Percentiles rank a stretch among this genome's conserved stretches.
Evolutionary conservation across 2,888 invertebrate species (phyloP).

Genomic region (Heliconius charithonia): DNA sequence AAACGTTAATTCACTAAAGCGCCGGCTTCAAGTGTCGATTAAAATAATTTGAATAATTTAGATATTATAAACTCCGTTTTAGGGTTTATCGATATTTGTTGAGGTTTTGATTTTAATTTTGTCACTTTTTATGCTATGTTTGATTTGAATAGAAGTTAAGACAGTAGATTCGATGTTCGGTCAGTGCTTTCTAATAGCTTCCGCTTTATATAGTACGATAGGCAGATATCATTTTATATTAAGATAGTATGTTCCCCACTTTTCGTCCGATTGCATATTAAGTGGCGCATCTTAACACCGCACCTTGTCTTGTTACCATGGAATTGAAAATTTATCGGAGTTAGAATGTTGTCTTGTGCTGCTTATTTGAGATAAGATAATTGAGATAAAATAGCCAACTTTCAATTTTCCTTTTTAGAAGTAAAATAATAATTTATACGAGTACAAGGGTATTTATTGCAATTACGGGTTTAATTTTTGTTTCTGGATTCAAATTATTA

Average conservation of each 20-base stretch:
- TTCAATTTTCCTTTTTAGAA: too few species aligned
- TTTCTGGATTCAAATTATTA: too few species aligned
- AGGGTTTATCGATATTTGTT: constrained; percentile 37
- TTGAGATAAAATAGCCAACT: too few species aligned
- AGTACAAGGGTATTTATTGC: too few species aligned
- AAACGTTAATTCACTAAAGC: constrained; percentile 39
- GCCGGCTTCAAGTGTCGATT: constrained; percentile 34
- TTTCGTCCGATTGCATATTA: neutral
- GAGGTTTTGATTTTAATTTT: neutral
- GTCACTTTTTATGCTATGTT: neutral
- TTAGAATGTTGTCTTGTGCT: too few species aligned
- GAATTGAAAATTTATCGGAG: too few species aligned
- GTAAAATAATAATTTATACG: too few species aligned
- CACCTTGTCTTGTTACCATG: too few species aligned
- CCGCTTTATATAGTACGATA: neutral
- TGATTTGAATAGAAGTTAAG: neutral
- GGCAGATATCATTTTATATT: neutral
- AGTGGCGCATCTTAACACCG: too few species aligned
- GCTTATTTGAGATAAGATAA: too few species aligned
- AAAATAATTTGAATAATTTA: constrained; percentile 38
- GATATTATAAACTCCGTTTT: constrained; percentile 31
- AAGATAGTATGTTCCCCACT: neutral
- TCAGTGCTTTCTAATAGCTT: neutral
- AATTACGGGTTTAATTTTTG: too few species aligned
- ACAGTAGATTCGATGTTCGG: neutral